Base-by-base conservation (phyloP, 2,113 vertebrate genomes). In the Microtus ochrogaster region DNA sequence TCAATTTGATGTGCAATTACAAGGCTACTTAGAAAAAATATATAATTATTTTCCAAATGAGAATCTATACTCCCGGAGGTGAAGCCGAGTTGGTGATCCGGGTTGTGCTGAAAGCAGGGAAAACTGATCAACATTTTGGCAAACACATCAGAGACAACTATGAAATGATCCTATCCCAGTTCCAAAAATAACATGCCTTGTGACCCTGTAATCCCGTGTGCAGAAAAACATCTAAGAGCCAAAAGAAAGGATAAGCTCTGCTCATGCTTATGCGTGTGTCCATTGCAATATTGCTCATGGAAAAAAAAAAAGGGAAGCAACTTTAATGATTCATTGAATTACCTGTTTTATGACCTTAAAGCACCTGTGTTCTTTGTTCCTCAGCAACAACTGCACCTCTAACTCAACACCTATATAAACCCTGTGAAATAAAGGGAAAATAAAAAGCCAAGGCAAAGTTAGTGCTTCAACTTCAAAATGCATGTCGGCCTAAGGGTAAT, bases 81-180 rank as follows among this genome's bases (percentile, higher is more conserved):
- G 11, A 92, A 74, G 3, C 24, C 5, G 91, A 72, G 21, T 22
- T 92, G 44, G 21, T 72, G 91, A 92, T 6, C 21, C 66, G 49
- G 58, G 26, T n/a, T 1, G 10, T 47, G 4, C 30, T n/a, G 8
- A 90, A 39, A 47, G 17, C 14, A 76, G 30, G 76, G 10, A 10
- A 87, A 94, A 95, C 24, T 47, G 6, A 65, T 30, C 65, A 92
- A 77, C 2, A n/a, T 79, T 78, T 65, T 82, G 19, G 22, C 79
- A 91, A 97, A 77, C 49, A 81, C 13, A 4, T 89, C 52, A 82
- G n/a, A 94, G 83, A n/a, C 26, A 77, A 24, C 30, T 72, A 17
- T 41, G 52, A 24, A 16, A 2, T 21, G 63, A 7, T 22, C 1
- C 1, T 2, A 73, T 12, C 14, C 1, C 16, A n/a, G 4, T 5